Conservation (phyloP, 2,797 vertebrate genomes). For the Spatula clypeata region DNA sequence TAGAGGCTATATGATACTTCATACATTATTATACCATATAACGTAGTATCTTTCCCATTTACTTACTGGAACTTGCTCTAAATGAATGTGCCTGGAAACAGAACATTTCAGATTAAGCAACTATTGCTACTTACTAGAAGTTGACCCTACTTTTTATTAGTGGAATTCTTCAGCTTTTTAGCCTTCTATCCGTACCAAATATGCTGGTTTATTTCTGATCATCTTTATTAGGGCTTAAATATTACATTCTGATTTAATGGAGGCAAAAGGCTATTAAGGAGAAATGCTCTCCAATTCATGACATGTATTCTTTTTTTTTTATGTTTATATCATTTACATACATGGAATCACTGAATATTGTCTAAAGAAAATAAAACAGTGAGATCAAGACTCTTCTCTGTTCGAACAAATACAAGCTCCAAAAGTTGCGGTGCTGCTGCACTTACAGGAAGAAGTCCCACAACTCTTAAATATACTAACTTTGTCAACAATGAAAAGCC, state of each 20-base stretch:
- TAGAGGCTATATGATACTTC: no score
- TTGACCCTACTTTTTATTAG: not conserved
- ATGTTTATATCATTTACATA: not conserved
- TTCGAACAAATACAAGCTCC: not conserved
- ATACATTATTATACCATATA: accelerated
- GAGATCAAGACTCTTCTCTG: not conserved
- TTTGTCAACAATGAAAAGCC: conserved; percentile 27
- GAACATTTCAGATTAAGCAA: not conserved
- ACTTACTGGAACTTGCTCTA: not conserved
- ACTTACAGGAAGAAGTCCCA: not conserved
- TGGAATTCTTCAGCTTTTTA: not conserved
- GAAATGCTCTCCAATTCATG: not conserved
- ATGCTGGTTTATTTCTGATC: not conserved
- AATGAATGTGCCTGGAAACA: not conserved
- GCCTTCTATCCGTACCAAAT: not conserved
- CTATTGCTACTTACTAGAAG: not conserved
- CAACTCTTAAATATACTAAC: not conserved
- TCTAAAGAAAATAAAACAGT: not conserved
- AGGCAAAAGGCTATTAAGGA: not conserved
- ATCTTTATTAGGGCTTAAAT: not conserved
- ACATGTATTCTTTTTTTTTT: not conserved
- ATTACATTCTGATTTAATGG: not conserved
- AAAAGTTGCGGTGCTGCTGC: accelerated
- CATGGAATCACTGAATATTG: not conserved
- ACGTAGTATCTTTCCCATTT: not conserved